Base-by-base conservation (phyloP, 2,797 vertebrate species). In the Choloepus didactylus region DNA sequence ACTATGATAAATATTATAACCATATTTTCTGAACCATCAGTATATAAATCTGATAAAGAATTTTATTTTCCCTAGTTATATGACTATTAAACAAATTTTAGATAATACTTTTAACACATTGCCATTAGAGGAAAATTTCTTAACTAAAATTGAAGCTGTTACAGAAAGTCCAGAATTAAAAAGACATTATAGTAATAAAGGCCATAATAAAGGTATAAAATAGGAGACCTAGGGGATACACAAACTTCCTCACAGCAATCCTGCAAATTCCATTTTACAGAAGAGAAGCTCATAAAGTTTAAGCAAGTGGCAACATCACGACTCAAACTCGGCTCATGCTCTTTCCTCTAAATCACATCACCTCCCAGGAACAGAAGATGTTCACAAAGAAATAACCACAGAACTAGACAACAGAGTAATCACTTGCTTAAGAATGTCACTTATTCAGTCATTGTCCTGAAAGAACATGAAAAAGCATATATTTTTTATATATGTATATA, bases 101-200 rank as follows among this genome's bases (percentile, higher is more conserved):
- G 51, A 83, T 49, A 76, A 31, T 41, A 44, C 77, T 72, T 91
- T 31, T 85, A 76, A 87, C 35, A 85, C 64, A 89, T 69, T 81
- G 10, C 29, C 18, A 46, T 38, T 41, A 38, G 8, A 56, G 35
- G 46, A 86, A 80, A 64, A 41, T 27, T 44, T 62, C 54, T 15
- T 38, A 86, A 79, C 10, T 60, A 85, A 90, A 90, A 82, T 41
- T 79, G 16, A 5, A 1, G 79, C 11, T 56, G 5, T 11, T n/a
- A 44, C 81, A 86, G 29, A 95, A 69, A 49, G 10, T 75, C 38
- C 27, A 76, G 35, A 91, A 76, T 31, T 49, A 31, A 49, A 9
- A 31, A 18, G 19, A 18, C 6, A 49, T 18, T 72, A 51, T 60
- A 56, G 54, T n/a, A 93, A 76, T 46, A 77, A 91, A 89, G 15